Conservation (phyloP, 1,140 invertebrate species). For the Teleogryllus occipitalis region DNA sequence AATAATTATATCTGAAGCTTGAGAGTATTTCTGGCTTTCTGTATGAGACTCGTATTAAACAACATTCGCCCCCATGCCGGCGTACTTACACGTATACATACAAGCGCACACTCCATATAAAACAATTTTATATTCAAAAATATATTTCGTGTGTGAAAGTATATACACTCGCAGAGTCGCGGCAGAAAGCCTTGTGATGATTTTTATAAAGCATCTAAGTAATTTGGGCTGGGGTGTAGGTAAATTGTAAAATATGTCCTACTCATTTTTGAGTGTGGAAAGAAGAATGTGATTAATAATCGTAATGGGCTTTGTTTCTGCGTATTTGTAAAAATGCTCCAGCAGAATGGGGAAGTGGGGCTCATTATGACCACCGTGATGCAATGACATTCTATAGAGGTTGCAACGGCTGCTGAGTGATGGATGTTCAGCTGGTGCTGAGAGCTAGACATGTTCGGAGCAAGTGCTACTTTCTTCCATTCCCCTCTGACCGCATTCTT, state of each 20-base stretch:
- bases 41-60: neutral
- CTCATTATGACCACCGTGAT: neutral
- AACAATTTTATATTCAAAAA: constrained; percentile 6
- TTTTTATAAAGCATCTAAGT: constrained; percentile 2
- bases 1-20: constrained; percentile 6
- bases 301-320: neutral
- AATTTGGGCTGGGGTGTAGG: neutral
- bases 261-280: neutral
- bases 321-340: neutral
- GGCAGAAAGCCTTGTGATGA: neutral
- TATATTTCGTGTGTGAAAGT: constrained; percentile 5
- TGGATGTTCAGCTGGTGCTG: too few relatives aligned
- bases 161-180: neutral
- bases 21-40: neutral
- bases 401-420: too few relatives aligned
- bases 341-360: too few relatives aligned
- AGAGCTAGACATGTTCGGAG: too few relatives aligned
- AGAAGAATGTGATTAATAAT: constrained; percentile 6
- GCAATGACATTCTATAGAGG: neutral
- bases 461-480: too few relatives aligned
- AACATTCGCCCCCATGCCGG: neutral
- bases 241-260: neutral
- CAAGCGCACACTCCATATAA: neutral
- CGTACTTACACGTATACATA: neutral
- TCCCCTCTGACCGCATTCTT: too few relatives aligned